A percentile compares a stretch with the other conserved stretches of the same genome.
phyloP scores from a whole-genome alignment of 1,140 invertebrate genomes.

The Cryptotermes secundus region DNA sequence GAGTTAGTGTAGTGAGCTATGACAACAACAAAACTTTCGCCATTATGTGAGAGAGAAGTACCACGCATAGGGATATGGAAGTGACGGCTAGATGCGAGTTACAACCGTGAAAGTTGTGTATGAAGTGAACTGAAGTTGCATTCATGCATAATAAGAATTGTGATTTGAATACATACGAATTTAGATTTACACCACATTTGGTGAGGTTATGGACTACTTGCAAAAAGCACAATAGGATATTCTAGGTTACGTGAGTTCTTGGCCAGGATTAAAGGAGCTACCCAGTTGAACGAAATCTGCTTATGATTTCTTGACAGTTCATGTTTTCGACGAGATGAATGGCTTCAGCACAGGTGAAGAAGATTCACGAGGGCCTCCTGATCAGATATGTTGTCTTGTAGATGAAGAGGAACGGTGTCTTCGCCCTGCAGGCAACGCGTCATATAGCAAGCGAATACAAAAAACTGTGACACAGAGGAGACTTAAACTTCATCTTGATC shows the following conservation, averaged over 20 bases:
- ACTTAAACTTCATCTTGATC: conserved; percentile 85
- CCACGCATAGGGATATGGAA: neutral
- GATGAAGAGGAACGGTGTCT: conserved; percentile 86
- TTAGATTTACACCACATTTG: neutral
- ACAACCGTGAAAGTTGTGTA: neutral
- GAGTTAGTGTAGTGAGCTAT: conserved; percentile 27
- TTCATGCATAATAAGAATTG: neutral
- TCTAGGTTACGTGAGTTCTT: neutral
- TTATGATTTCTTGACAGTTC: neutral
- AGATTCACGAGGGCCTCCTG: conserved; percentile 76
- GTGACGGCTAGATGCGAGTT: neutral
- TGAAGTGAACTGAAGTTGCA: conserved; percentile 5
- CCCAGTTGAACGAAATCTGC: neutral
- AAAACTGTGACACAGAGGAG: conserved; percentile 92
- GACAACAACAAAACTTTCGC: conserved; percentile 34
- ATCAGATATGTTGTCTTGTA: conserved; percentile 92
- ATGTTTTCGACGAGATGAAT: conserved; percentile 56
- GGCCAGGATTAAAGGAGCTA: neutral
- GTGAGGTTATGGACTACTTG: neutral
- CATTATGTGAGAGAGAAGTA: conserved; percentile 15
- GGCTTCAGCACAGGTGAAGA: conserved; percentile 89
- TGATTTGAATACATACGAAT: too few relatives aligned
- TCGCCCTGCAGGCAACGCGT: conserved; percentile 89
- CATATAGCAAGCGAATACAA: conserved; percentile 94
- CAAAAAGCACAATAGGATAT: neutral